phyloP scores from a whole-genome alignment of 2,113 vertebrate species.

The Colaptes auratus region DNA sequence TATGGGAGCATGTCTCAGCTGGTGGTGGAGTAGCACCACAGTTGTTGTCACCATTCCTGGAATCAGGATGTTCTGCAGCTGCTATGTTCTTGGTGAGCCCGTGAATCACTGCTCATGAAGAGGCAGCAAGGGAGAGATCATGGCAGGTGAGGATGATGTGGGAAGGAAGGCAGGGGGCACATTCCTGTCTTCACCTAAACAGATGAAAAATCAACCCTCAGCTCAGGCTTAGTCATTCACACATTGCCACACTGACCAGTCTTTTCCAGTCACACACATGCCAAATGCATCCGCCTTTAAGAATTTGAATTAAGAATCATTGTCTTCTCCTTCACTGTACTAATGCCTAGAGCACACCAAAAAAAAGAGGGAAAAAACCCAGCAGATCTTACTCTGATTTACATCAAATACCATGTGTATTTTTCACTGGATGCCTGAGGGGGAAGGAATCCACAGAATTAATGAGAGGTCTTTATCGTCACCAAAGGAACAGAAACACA shows the following conservation, averaged over 20 bases:
- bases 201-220: not conserved
- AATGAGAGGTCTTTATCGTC: not conserved
- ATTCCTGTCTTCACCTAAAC: not conserved
- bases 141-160: not conserved
- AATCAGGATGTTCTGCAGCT: not conserved
- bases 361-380: accelerated
- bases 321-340: not conserved
- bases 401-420: not conserved
- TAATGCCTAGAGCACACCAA: not conserved
- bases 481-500: not conserved
- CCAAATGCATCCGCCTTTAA: not conserved
- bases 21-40: not conserved
- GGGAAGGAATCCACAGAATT: not conserved
- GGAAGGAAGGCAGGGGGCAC: not conserved
- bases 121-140: accelerated
- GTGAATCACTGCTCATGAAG: not conserved
- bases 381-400: conserved; percentile 1
- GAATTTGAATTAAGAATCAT: not conserved
- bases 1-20: not conserved
- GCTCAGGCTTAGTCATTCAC: not conserved
- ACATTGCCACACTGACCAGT: not conserved
- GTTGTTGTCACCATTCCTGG: not conserved
- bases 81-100: not conserved
- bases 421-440: not conserved
- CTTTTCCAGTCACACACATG: not conserved